A percentile compares a stretch with the other conserved stretches of the same genome.
phyloP scores from a whole-genome alignment of 2,797 vertebrate species.

The Onychomys leucogaster region DNA sequence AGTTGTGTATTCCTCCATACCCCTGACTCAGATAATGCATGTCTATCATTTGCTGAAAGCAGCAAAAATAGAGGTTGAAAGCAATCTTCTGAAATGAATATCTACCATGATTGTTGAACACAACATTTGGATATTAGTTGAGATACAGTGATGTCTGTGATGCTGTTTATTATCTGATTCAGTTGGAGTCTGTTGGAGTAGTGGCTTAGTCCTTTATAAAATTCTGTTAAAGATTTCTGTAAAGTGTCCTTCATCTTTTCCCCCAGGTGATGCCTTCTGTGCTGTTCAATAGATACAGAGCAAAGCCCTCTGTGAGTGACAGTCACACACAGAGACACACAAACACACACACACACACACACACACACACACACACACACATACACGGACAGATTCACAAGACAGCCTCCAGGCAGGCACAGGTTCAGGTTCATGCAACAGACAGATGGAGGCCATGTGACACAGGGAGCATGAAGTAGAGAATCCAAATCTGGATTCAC shows the following conservation, averaged over 20 bases:
- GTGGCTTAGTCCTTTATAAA: neutral
- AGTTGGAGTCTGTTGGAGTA: neutral
- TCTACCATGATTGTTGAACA: neutral
- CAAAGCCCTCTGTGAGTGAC: neutral
- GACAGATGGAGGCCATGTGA: neutral
- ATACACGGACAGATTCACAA: neutral
- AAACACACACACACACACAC: no score
- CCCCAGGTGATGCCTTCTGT: neutral
- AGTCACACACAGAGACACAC: no score
- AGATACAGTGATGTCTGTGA: neutral
- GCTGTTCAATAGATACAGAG: neutral
- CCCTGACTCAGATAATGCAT: neutral
- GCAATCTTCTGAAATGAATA: neutral
- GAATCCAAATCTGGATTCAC: neutral
- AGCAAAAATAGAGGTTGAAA: neutral
- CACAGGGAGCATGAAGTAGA: neutral
- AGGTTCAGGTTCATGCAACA: neutral
- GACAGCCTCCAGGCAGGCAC: neutral
- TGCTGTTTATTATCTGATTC: neutral
- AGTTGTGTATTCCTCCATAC: neutral
- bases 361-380: neutral
- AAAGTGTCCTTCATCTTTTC: neutral
- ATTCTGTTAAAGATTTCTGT: neutral
- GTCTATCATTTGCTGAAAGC: neutral
- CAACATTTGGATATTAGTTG: neutral